phyloP scores from a whole-genome alignment of 1,140 invertebrate species.

The Aethina tumida region DNA sequence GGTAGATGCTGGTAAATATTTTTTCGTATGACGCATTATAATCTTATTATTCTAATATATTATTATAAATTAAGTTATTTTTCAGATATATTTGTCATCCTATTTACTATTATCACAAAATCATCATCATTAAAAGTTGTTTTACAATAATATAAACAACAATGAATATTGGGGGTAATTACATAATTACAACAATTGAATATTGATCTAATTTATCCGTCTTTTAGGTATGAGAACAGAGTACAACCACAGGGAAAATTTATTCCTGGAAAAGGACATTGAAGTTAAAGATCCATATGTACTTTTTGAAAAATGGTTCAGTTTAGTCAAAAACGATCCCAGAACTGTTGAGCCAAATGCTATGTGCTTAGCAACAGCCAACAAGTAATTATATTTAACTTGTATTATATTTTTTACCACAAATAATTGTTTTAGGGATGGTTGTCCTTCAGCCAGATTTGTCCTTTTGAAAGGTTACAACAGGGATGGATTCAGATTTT shows the following conservation, averaged over 20 bases:
- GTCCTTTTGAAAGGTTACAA: conserved; percentile 68
- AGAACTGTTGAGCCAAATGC: conserved; percentile 78
- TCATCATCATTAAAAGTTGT: no score
- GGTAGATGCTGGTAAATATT: no score
- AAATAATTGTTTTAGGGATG: conserved; percentile 45
- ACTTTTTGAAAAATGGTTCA: conserved; percentile 77
- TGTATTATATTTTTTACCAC: not conserved
- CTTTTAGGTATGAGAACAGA: not conserved
- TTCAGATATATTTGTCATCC: no score
- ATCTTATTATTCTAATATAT: no score
- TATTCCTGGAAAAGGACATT: conserved; percentile 19
- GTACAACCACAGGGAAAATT: conserved; percentile 4
- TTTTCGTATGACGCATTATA: no score
- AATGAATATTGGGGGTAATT: not conserved
- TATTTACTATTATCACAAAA: no score
- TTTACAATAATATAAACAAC: not conserved
- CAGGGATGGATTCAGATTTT: conserved; percentile 69
- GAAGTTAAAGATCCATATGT: conserved; percentile 20
- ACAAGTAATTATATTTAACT: conserved; percentile 50
- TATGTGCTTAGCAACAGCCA: conserved; percentile 80
- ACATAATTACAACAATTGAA: not conserved
- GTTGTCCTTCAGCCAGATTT: conserved; percentile 64
- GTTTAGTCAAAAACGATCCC: conserved; percentile 55
- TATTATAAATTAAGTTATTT: no score
- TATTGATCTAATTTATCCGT: no score